Base-by-base conservation (phyloP, 1,140 invertebrate species). In the Bombus turneri region DNA sequence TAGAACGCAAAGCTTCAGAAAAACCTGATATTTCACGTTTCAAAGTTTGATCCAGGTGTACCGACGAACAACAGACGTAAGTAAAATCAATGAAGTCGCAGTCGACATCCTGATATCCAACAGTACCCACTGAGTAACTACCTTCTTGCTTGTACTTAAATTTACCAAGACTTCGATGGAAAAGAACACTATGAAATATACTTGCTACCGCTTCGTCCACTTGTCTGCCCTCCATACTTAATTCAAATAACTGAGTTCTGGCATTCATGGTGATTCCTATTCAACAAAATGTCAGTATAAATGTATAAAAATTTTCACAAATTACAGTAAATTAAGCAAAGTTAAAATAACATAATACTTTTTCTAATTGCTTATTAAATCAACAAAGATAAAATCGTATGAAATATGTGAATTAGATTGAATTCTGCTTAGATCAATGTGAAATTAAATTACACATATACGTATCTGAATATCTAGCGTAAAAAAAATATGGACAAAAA, bases 61-160 rank as follows among this genome's bases (percentile, higher is more conserved):
- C 95, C 4, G 98, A 99, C 75, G 98, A 97, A 95, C 98, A 98
- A 94, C 98, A 98, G 2, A 99, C 98, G 95, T 99, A 99, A 47
- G 98, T 99, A 91, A 99, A 98, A 95, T 99, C 98, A 87, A 99
- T 98, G 93, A 99, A 99, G 95, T 99, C 98, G 96, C 99, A 99
- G 93, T 99, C 98, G 18, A 99, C 98, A 95, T 99, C 99, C 88
- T 98, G 97, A 92, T 98, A 98, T 73, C 98, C 98, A 41, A 99
- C 96, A 3, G 98, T 99, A 47, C 99, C 98, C 79, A 99, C 98
- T 18, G 98, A 98, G 94, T 99, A 99, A 94, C 97, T 98, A 88
- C 97, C 98, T 95, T 99, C 98, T 93, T 97, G 97, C 95, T 98
- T 98, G 95, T 99, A 99, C 76, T 97, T 97, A 95, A 99, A 99